Conservation (phyloP, 2,113 vertebrate genomes). For the Oplegnathus fasciatus region DNA sequence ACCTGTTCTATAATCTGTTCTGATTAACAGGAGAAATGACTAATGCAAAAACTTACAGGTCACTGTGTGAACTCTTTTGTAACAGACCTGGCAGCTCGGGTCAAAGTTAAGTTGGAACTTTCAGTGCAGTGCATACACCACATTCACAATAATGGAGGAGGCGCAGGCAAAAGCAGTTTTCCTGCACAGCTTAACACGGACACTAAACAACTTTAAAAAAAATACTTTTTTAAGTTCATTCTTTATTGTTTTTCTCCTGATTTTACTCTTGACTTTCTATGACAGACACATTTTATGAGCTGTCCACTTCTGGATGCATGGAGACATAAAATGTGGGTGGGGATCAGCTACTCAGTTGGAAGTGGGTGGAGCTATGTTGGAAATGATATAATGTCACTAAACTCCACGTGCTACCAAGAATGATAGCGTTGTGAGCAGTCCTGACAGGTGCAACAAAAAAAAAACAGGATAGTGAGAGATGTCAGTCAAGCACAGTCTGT, state of each 20-base stretch:
- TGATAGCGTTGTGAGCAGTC: not conserved
- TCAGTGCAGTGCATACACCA: not conserved
- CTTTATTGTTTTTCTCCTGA: too few relatives aligned
- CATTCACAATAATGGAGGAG: not conserved
- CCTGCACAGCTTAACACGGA: not conserved
- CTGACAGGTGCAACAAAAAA: not conserved
- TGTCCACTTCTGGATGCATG: not conserved
- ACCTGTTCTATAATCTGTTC: not conserved
- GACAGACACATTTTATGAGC: not conserved
- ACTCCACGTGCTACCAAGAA: not conserved
- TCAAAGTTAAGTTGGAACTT: not conserved
- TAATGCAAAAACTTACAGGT: too few relatives aligned
- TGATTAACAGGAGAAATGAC: not conserved
- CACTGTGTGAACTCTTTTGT: too few relatives aligned
- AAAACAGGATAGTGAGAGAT: not conserved
- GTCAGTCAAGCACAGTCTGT: not conserved
- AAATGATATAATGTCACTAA: not conserved
- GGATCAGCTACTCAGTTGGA: not conserved
- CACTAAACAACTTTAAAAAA: not conserved
- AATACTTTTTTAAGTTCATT: too few relatives aligned
- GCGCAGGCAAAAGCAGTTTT: not conserved
- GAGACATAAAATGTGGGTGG: too few relatives aligned
- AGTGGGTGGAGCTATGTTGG: not conserved
- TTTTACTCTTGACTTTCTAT: not conserved
- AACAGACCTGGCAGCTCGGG: not conserved